Conservation (phyloP, 2,113 vertebrate genomes). For the Oxyura jamaicensis region DNA sequence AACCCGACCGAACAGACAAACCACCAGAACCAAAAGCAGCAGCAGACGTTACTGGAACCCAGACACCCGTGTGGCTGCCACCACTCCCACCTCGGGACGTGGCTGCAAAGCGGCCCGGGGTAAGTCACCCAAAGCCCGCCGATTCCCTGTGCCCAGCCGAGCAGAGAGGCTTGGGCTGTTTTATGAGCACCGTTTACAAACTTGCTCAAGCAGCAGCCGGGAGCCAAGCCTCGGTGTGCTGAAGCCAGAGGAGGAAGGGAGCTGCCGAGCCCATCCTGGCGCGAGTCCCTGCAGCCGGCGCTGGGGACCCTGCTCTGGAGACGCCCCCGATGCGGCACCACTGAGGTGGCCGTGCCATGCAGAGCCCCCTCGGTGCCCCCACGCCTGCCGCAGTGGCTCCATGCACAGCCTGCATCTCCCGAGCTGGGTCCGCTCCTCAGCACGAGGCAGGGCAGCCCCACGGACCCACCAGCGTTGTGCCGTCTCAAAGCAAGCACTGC, state of each 20-base stretch:
- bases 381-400: no score
- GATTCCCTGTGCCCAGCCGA: background rate
- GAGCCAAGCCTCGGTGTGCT: fast-evolving
- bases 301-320: fast-evolving
- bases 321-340: background rate
- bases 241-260: background rate
- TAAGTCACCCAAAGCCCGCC: fast-evolving
- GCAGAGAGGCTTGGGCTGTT: background rate
- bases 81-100: fast-evolving
- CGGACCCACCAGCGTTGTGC: background rate
- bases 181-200: background rate
- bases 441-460: background rate
- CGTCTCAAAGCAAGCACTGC: background rate
- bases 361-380: no score
- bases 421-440: background rate
- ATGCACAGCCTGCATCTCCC: no score
- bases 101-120: background rate
- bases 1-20: background rate
- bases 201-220: background rate
- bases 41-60: background rate
- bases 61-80: background rate
- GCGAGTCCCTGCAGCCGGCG: background rate
- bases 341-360: no score
- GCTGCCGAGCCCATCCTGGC: fast-evolving
- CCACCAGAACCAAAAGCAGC: background rate